Percentiles rank a stretch among this genome's conserved stretches.
Evolutionary conservation across 2,797 vertebrate genomes (phyloP).

Genomic region (Anolis apletophallus): DNA sequence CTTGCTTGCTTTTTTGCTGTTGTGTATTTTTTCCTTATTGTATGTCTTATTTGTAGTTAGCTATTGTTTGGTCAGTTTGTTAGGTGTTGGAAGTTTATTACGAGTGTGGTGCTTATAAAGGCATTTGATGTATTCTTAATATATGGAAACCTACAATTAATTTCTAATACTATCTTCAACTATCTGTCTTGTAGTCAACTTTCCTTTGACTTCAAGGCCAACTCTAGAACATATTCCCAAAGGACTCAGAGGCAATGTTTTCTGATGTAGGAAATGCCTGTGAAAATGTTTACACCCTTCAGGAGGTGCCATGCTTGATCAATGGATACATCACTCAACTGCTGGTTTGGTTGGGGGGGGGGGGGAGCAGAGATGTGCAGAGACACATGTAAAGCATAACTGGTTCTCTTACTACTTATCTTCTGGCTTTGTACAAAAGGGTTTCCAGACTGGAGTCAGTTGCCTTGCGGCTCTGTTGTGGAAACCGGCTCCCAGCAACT

Average conservation of each 20-base stretch:
- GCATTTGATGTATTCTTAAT: no score
- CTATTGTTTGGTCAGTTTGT: no score
- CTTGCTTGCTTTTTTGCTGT: no score
- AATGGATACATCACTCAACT: background rate
- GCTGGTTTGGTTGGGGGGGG: background rate
- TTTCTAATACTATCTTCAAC: no score
- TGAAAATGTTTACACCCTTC: background rate
- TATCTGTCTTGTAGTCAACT: background rate
- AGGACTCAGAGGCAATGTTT: background rate
- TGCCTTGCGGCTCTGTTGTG: background rate
- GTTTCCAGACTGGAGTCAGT: background rate
- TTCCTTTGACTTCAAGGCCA: background rate
- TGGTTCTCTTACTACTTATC: background rate
- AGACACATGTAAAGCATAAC: background rate
- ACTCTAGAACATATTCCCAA: background rate
- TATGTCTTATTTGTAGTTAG: no score
- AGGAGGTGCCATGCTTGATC: no score
- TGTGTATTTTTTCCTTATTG: no score
- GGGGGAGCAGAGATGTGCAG: background rate
- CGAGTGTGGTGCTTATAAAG: no score
- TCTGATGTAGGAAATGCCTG: background rate
- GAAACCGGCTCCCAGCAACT: background rate
- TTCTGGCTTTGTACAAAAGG: background rate
- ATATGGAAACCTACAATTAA: no score
- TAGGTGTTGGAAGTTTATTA: no score